Percentiles rank a stretch among this genome's conserved stretches.
Evolutionary conservation across 2,888 invertebrate species (phyloP).

Genomic region (Hemicrepidius hirtus): DNA sequence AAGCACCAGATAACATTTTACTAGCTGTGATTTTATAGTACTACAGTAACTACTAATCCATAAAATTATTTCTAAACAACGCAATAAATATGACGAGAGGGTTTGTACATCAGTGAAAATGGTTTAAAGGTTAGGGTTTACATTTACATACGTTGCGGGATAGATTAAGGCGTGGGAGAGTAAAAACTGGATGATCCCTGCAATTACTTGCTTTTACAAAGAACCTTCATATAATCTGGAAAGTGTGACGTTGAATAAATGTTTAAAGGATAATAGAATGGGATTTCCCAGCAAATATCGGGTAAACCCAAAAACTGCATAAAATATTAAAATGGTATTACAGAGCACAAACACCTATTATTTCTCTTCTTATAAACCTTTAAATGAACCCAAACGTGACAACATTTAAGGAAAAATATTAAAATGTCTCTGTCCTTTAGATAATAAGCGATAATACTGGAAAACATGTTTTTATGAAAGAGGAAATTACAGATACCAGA

Average conservation of each 20-base stretch:
- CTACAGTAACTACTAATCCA: background rate
- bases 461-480: too few relatives aligned
- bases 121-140: background rate
- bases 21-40: too few relatives aligned
- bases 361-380: background rate
- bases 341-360: background rate
- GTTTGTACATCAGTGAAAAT: background rate
- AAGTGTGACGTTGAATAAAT: slow-evolving; percentile 50
- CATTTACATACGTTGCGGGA: slow-evolving; percentile 27
- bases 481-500: too few relatives aligned
- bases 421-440: too few relatives aligned
- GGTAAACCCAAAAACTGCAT: slow-evolving; percentile 23
- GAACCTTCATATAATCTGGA: slow-evolving; percentile 42
- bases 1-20: too few relatives aligned
- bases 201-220: slow-evolving; percentile 49
- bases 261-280: slow-evolving; percentile 36
- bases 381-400: too few relatives aligned
- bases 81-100: too few relatives aligned
- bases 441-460: too few relatives aligned
- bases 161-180: slow-evolving; percentile 26
- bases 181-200: slow-evolving; percentile 50
- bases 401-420: too few relatives aligned
- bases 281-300: slow-evolving; percentile 12
- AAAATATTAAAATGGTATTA: slow-evolving; percentile 28
- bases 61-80: background rate